phyloP scores from a whole-genome alignment of 2,797 vertebrate genomes.

The Australoheros facetus region DNA sequence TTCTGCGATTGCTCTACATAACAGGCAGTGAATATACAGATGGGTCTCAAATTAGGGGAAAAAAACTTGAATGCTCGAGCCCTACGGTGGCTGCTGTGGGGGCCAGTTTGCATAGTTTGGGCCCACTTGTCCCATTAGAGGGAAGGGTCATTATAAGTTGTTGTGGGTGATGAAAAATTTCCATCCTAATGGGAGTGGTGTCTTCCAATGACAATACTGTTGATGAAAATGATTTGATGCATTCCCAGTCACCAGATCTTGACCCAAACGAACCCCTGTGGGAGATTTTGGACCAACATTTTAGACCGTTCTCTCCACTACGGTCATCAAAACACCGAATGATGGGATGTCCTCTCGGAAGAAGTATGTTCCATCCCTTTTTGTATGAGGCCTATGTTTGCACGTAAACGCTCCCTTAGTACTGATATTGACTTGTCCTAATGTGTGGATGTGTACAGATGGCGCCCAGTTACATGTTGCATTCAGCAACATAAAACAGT shows the following conservation, averaged over 20 bases:
- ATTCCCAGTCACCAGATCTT: neutral
- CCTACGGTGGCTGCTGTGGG: neutral
- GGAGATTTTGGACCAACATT: neutral
- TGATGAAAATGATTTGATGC: neutral
- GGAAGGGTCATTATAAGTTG: neutral
- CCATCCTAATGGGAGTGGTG: neutral
- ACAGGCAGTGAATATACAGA: conserved; percentile 14
- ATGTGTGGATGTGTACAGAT: neutral
- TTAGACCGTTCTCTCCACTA: neutral
- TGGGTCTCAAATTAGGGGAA: neutral
- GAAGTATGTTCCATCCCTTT: neutral
- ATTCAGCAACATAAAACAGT: conserved; percentile 6
- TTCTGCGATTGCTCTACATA: conserved; percentile 16
- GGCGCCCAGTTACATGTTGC: neutral
- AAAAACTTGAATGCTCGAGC: neutral
- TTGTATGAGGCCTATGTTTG: conserved; percentile 36
- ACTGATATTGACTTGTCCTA: conserved; percentile 34
- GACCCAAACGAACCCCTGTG: neutral
- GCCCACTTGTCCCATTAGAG: neutral
- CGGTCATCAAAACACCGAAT: neutral
- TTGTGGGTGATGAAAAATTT: neutral
- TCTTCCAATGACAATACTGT: neutral
- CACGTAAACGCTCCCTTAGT: conserved; percentile 5
- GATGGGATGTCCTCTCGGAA: neutral
- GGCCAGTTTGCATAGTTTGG: neutral